Conservation (phyloP, 2,113 vertebrate genomes). For the Orycteropus afer region DNA sequence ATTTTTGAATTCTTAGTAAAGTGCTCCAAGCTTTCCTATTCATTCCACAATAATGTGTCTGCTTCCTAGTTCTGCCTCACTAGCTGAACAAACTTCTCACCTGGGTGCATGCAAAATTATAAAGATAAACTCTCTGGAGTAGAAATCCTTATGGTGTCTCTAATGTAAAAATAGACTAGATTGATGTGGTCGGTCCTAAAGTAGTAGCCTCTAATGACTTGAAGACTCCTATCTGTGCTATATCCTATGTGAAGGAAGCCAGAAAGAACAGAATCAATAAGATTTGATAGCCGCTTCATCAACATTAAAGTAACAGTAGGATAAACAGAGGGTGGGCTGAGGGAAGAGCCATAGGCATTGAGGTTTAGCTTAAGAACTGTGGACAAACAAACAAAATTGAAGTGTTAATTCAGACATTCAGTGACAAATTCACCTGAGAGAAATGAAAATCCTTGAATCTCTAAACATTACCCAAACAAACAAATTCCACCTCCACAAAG, state of each 20-base stretch:
- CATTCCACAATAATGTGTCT: neutral
- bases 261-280: conserved; percentile 75
- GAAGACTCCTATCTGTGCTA: conserved; percentile 81
- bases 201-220: conserved; percentile 79
- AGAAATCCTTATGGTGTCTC: conserved; percentile 64
- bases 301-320: conserved; percentile 76
- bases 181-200: conserved; percentile 79
- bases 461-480: conserved; percentile 6
- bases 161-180: conserved; percentile 77
- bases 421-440: neutral
- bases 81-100: conserved; percentile 51
- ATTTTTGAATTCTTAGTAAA: conserved; percentile 59
- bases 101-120: conserved; percentile 61
- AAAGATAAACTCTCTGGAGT: conserved; percentile 57
- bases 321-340: conserved; percentile 53
- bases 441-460: conserved; percentile 9
- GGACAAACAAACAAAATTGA: conserved; percentile 75
- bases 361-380: conserved; percentile 76
- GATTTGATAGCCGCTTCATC: conserved; percentile 80
- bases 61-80: conserved; percentile 67
- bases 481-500: neutral
- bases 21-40: conserved; percentile 48
- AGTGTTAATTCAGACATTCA: conserved; percentile 75
- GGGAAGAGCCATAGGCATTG: conserved; percentile 25
- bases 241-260: conserved; percentile 71